Evolutionary conservation across 2,888 invertebrate genomes (phyloP), one percentile per base, ranked within the genome.

Genomic region (Limnephilus marmoratus): DNA sequence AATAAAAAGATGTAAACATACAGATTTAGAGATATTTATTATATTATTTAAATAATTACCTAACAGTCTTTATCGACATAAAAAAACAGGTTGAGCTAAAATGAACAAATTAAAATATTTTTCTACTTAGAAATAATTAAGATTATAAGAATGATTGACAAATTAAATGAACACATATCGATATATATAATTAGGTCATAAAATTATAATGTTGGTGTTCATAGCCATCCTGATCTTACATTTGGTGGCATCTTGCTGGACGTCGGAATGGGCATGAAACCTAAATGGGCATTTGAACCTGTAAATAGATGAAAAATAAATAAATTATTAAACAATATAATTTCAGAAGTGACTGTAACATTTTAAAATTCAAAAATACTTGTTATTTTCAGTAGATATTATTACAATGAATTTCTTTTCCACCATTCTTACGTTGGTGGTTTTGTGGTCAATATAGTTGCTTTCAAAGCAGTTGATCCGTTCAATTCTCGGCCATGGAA

Each of bases 391-490:
- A 45, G 45, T 45, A 45, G 0, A 45, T 41, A 12, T 41, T 41
- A 41, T 41, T 11, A 41, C 11, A 41, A 41, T 41, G 41, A 41
- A 41, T 9, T 41, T 41, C 9, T 41, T 41, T 41, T 41, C 41
- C 12, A 12, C 9, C 41, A 12, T 41, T 41, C 45, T 45, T 45
- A 45, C 96, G 96, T 95, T 95, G 96, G 96, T 96, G 96, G 96
- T 96, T 96, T 96, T 96, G 96, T 96, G 96, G 96, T 96, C 96
- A 96, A 96, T 96, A 96, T 96, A 96, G 96, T 96, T 96, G 96
- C 96, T 96, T 96, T 96, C 96, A 96, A 96, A 96, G 96, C 96
- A 45, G 45, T 45, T 45, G 45, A 45, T 12, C 13, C 1, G 45
- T 45, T 45, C 12, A 1, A 96, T 45, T 45, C 12, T 45, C 45